Evolutionary conservation across 2,888 invertebrate genomes (phyloP), one percentile per base, ranked within the genome.

Genomic region (Agrenia bidenticulata): DNA sequence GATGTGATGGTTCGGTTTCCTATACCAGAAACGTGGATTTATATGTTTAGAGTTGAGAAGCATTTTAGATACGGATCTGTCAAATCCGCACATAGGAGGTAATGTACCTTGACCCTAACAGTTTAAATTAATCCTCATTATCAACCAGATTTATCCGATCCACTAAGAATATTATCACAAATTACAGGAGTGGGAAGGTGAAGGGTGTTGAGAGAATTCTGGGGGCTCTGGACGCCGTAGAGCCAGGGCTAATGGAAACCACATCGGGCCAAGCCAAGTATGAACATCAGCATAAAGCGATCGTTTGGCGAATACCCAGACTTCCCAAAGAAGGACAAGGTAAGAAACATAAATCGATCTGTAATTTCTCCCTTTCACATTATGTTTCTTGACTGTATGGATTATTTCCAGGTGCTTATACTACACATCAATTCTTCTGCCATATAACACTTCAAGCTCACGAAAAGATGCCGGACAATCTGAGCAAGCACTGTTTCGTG

Each of bases 11-110:
- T 99, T 63, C 85, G 93, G 62, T 92, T 99, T 81, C 98, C 98
- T 15, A 94, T 99, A 77, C 99, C 99, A 21, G 98, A 99, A 82
- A 92, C 94, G 79, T 99, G 99, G 99, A 97, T 99, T 78, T 99
- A 99, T 82, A 84, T 98, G 78, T 99, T 99, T 83, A 87, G 99
- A 69, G 95, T 96, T 51, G 99, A 99, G 81, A 96, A 96, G 79
- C 93, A 97, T 81, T 98, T 98, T 81, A 87, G 95, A 78, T 95
- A 95, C 80, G 96, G 96, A 17, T 94, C 95, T n/a, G 91, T 96
- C 27, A 95, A 97, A 81, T 94, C 95, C 0, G 90, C 94, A 19
- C 91, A 92, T 81, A 84, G 88, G 77, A 81, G 84, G 84, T 84
- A 77, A 72, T 63, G 57, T 11, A 23, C 5, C 32, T n/a, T n/a